Evolutionary conservation across 1,140 invertebrate species (phyloP).

Genomic region (Ladona fulva): DNA sequence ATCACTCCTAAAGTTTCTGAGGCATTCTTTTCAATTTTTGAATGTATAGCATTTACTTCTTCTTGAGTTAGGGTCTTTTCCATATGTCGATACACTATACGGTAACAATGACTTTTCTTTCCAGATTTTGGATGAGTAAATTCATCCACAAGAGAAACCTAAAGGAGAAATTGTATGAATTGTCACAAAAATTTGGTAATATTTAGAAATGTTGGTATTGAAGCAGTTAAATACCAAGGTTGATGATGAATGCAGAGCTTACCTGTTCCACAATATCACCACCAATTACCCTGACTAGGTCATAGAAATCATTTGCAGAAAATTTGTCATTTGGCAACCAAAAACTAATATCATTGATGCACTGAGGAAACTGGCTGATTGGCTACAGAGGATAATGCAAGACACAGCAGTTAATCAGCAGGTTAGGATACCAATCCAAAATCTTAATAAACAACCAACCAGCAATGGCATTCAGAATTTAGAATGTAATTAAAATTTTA

Average conservation of each 20-base stretch:
- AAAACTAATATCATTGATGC: conserved; percentile 91
- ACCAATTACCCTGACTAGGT: conserved; percentile 76
- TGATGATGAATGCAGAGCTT: conserved; percentile 16
- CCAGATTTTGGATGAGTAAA: conserved; percentile 81
- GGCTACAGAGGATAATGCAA: conserved; percentile 55
- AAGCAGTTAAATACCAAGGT: not conserved
- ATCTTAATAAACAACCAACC: too few relatives aligned
- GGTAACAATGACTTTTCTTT: conserved; percentile 79
- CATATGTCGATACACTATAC: conserved; percentile 90
- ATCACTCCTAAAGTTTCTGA: conserved; percentile 55
- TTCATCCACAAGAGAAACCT: conserved; percentile 77
- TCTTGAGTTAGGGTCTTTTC: conserved; percentile 75
- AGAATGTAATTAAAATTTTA: too few relatives aligned
- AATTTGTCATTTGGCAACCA: conserved; percentile 76
- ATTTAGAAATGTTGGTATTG: conserved; percentile 7
- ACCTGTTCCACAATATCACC: conserved; percentile 91
- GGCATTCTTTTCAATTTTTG: conserved; percentile 57
- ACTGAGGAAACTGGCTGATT: conserved; percentile 82
- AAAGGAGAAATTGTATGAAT: conserved; percentile 26
- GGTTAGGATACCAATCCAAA: too few relatives aligned
- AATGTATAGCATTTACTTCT: conserved; percentile 83
- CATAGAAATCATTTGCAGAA: conserved; percentile 86
- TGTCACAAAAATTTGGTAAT: conserved; percentile 11
- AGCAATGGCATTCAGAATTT: too few relatives aligned
- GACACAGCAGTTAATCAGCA: too few relatives aligned